phyloP scores from a whole-genome alignment of 2,888 invertebrate genomes.

The Rosalia funebris region DNA sequence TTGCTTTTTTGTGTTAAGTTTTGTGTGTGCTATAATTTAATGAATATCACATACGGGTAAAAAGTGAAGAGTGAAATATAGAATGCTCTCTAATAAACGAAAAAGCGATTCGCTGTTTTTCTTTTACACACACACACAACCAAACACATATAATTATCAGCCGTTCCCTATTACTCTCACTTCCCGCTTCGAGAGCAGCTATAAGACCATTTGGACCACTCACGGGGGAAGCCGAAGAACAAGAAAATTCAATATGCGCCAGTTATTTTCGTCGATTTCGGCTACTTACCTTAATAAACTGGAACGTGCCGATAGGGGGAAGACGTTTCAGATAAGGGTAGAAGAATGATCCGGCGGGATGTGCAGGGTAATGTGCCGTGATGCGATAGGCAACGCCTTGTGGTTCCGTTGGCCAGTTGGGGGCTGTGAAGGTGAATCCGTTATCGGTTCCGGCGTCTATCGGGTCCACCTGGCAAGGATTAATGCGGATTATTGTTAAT shows the following conservation, averaged over 20 bases:
- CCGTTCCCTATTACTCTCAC: background rate
- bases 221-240: constrained; percentile 1
- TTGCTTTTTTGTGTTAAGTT: no score
- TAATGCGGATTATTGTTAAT: constrained; percentile 14
- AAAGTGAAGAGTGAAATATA: no score
- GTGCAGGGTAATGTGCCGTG: constrained; percentile 87
- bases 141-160: no score
- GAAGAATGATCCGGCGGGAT: constrained; percentile 94
- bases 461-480: constrained; percentile 77
- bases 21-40: no score
- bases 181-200: background rate
- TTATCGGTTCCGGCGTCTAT: constrained; percentile 94
- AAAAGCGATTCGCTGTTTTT: no score
- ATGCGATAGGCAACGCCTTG: constrained; percentile 89
- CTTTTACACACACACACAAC: no score
- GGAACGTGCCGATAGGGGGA: constrained; percentile 93
- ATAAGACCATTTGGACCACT: background rate
- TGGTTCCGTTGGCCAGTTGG: constrained; percentile 93
- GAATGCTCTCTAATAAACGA: no score
- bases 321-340: constrained; percentile 88
- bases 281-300: constrained; percentile 83
- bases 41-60: no score
- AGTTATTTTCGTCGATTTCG: constrained; percentile 13
- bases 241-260: constrained; percentile 11
- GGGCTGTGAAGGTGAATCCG: constrained; percentile 96